Evolutionary conservation across 2,888 invertebrate species (phyloP).

Genomic region (Nematopogon swammerdamellus): DNA sequence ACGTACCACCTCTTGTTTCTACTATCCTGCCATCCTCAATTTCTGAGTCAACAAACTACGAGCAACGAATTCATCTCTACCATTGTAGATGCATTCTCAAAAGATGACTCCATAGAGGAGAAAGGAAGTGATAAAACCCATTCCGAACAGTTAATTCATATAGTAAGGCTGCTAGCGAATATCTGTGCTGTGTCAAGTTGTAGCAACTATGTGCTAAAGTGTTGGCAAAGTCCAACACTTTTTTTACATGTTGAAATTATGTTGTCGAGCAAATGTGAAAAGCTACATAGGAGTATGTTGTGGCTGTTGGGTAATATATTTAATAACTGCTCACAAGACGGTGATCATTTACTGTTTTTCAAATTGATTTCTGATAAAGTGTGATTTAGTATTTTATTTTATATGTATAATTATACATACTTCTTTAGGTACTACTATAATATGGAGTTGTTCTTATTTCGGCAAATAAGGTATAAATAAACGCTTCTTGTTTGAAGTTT

Average conservation of each 20-base stretch:
- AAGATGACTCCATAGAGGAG: constrained; percentile 10
- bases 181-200: constrained; percentile 13
- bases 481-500: no score
- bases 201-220: constrained; percentile 17
- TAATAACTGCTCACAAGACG: constrained; percentile 12
- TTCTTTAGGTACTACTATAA: no score
- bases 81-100: constrained; percentile 3
- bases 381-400: no score
- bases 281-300: constrained; percentile 17
- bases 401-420: no score
- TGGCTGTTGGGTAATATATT: constrained; percentile 38
- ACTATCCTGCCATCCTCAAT: constrained; percentile 29
- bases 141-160: constrained; percentile 19
- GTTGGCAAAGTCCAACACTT: constrained; percentile 9
- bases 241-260: constrained; percentile 16
- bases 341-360: constrained; percentile 10
- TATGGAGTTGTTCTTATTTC: no score
- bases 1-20: constrained; percentile 25
- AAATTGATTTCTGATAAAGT: no score
- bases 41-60: constrained; percentile 7
- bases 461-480: no score
- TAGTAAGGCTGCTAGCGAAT: constrained; percentile 31
- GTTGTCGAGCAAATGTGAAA: constrained; percentile 13
- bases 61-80: no score
- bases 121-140: constrained; percentile 16